phyloP scores from a whole-genome alignment of 1,140 invertebrate genomes.

The Globodera ellingtonae region DNA sequence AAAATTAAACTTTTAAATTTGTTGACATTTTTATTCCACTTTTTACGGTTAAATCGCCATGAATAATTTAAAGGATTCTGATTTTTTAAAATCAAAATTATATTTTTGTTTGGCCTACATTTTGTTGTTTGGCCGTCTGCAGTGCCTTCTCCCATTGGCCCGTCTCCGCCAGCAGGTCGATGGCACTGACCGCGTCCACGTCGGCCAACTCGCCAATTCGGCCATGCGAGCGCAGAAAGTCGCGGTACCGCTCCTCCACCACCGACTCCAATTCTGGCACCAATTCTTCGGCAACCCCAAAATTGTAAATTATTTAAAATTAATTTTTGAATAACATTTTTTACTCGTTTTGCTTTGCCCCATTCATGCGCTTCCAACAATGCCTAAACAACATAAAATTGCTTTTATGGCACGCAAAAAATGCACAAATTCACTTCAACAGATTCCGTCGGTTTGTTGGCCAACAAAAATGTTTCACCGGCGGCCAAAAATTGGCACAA shows the following conservation, averaged over 20 bases:
- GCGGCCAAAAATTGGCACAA: constrained; percentile 70
- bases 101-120: constrained; percentile 56
- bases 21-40: no score
- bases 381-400: constrained; percentile 74
- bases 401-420: constrained; percentile 72
- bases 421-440: constrained; percentile 76
- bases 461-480: constrained; percentile 76
- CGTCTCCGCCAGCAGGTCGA: constrained; percentile 81
- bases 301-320: constrained; percentile 81
- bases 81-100: no score
- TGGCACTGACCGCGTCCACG: constrained; percentile 78
- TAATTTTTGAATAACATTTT: constrained; percentile 65
- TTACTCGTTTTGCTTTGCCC: constrained; percentile 67
- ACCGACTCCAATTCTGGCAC: constrained; percentile 78
- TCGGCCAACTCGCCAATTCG: constrained; percentile 80
- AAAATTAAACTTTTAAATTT: no score
- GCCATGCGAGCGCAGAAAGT: constrained; percentile 77
- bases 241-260: constrained; percentile 80
- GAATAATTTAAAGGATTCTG: no score
- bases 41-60: no score
- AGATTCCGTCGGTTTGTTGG: constrained; percentile 73
- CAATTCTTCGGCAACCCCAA: constrained; percentile 79
- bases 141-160: constrained; percentile 89
- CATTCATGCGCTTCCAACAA: constrained; percentile 75
- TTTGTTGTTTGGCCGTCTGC: constrained; percentile 79